A percentile compares a stretch with the other conserved stretches of the same genome.
Evolutionary conservation across 2,888 invertebrate species (phyloP).

Genomic region (Subacronicta megacephala): DNA sequence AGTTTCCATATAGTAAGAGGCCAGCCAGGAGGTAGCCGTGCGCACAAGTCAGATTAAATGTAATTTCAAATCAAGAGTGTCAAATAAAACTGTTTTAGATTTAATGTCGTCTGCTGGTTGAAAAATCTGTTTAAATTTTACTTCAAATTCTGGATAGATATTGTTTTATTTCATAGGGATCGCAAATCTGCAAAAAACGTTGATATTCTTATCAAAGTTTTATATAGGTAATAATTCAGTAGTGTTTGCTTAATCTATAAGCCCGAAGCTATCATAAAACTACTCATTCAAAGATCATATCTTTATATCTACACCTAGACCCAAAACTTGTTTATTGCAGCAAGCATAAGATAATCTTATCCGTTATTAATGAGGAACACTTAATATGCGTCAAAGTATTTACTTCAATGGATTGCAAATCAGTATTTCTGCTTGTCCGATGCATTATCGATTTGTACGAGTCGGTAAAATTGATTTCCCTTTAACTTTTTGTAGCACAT

Average conservation of each 20-base stretch:
- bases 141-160: too few species aligned
- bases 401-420: constrained; percentile 51
- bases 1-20: too few species aligned
- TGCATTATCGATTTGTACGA: constrained; percentile 34
- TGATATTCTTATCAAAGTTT: constrained; percentile 4
- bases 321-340: constrained; percentile 42
- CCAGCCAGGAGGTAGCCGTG: too few species aligned
- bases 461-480: constrained; percentile 30
- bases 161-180: too few species aligned
- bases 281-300: constrained; percentile 34
- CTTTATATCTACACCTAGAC: constrained; percentile 33
- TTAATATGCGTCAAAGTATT: constrained; percentile 45
- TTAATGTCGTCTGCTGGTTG: too few species aligned
- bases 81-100: too few species aligned
- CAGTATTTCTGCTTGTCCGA: constrained; percentile 26
- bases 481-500: constrained; percentile 1
- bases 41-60: too few species aligned
- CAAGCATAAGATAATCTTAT: constrained; percentile 29
- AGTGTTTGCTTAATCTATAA: constrained; percentile 14
- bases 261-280: constrained; percentile 18
- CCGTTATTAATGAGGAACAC: constrained; percentile 43
- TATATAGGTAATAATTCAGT: constrained; percentile 14
- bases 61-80: too few species aligned
- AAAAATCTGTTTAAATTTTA: too few species aligned
- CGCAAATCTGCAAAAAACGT: too few species aligned